phyloP scores from a whole-genome alignment of 2,797 vertebrate genomes.

The Girardinus metallicus region DNA sequence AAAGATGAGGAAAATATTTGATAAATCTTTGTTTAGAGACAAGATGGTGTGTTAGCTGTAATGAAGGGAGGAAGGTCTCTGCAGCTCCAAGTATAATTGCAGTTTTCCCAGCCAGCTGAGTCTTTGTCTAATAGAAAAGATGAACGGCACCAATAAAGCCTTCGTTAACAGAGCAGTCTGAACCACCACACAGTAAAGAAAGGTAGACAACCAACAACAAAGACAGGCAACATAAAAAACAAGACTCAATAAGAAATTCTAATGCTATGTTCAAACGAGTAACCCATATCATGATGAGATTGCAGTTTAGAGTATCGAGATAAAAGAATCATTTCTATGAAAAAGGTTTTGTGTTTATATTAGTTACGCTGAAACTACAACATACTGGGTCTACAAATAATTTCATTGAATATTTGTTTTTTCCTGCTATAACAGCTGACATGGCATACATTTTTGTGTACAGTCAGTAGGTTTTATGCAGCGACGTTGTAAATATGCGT shows the following conservation, averaged over 20 bases:
- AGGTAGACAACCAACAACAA: not conserved
- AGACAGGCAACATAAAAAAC: not conserved
- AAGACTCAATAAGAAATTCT: not conserved
- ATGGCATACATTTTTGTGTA: not conserved
- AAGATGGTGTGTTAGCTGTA: conserved; percentile 6
- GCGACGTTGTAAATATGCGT: not conserved
- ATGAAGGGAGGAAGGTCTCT: conserved; percentile 30
- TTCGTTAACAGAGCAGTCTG: not conserved
- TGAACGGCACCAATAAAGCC: conserved; percentile 7
- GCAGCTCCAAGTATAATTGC: conserved; percentile 28
- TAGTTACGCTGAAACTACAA: not conserved
- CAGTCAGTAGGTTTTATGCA: not conserved
- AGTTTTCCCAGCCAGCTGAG: conserved; percentile 28
- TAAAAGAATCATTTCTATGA: not conserved
- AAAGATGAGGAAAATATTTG: not conserved
- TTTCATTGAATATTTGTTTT: not conserved
- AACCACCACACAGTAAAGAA: not conserved
- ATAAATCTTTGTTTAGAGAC: not conserved
- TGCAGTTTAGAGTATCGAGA: not conserved
- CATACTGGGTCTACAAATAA: not conserved
- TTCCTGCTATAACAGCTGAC: not conserved
- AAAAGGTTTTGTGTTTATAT: not conserved
- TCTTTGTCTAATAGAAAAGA: conserved; percentile 38
- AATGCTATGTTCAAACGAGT: not conserved
- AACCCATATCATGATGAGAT: not conserved